These are phyloP conservation scores for Characodon lateralis DNA, from an alignment of 2,797 vertebrate species.

Conservation along the genomic window DNA sequence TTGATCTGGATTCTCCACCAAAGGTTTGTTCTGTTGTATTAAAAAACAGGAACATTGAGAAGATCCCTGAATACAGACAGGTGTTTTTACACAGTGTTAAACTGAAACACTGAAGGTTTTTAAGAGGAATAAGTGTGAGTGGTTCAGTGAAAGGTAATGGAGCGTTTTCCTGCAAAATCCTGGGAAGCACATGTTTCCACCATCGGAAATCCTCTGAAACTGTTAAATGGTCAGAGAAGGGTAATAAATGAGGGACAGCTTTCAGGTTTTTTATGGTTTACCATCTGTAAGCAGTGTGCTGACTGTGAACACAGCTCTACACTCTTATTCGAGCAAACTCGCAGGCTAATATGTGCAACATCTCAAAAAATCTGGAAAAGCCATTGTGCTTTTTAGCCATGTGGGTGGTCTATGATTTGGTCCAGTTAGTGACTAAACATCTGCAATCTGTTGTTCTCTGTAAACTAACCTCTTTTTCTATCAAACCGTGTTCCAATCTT, in stretches of 20 bases:
- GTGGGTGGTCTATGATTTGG: conserved; percentile 56
- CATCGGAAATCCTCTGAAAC: conserved; percentile 27
- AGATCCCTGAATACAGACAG: conserved; percentile 10
- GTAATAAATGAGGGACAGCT: not conserved
- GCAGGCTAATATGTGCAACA: conserved; percentile 13
- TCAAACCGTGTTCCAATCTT: not conserved
- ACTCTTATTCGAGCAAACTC: not conserved
- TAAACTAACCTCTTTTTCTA: conserved; percentile 19
- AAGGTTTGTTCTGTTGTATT: conserved; percentile 35
- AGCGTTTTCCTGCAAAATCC: conserved; percentile 30
- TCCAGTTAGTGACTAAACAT: conserved; percentile 24
- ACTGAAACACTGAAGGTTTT: conserved; percentile 32
- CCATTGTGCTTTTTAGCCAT: conserved; percentile 30
- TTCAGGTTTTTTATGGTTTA: conserved; percentile 14
- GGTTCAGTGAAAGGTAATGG: conserved; percentile 24
- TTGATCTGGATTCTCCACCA: conserved; percentile 30
- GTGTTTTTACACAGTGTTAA: conserved; percentile 33
- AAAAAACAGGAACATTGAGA: conserved; percentile 20
- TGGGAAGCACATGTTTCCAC: conserved; percentile 37
- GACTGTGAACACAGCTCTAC: conserved; percentile 16
- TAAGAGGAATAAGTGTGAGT: conserved; percentile 33
- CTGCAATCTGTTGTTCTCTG: conserved; percentile 19
- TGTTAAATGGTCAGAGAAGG: conserved; percentile 22
- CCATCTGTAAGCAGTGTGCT: conserved; percentile 46
- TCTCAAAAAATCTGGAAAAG: conserved; percentile 43